phyloP scores from a whole-genome alignment of 2,888 invertebrate species.

The Lamellibrachia columna region DNA sequence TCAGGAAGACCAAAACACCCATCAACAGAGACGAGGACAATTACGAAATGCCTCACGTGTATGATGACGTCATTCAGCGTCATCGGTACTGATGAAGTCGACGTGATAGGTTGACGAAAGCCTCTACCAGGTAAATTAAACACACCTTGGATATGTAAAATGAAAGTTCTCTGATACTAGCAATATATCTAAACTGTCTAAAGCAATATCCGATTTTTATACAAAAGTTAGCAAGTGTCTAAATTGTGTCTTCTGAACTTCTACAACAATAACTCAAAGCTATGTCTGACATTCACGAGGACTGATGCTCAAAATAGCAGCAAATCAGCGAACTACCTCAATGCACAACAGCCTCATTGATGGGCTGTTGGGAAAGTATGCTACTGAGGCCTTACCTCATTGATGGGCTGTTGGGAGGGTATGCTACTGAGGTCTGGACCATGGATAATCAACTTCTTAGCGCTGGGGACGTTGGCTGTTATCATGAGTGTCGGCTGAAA shows the following conservation, averaged over 20 bases:
- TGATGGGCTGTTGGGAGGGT: slow-evolving; percentile 97
- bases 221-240: background rate
- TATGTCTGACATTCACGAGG: background rate
- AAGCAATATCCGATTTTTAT: no score
- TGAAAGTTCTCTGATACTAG: no score
- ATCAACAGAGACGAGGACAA: no score
- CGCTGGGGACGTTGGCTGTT: slow-evolving; percentile 98
- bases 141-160: no score
- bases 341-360: background rate
- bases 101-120: no score
- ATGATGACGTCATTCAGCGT: no score
- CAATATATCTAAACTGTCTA: no score
- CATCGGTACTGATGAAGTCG: no score
- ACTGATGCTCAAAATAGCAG: background rate
- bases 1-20: no score
- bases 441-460: slow-evolving; percentile 98
- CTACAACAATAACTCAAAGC: background rate
- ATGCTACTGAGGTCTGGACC: slow-evolving; percentile 88
- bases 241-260: background rate
- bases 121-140: no score
- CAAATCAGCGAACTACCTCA: background rate
- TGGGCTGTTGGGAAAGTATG: background rate
- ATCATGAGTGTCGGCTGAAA: slow-evolving; percentile 84
- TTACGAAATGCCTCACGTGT: no score
- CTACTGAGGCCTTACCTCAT: slow-evolving; percentile 67